Evolutionary conservation across 2,888 invertebrate genomes (phyloP), one percentile per base, ranked within the genome.

Genomic region (Stenodema calcarata): DNA sequence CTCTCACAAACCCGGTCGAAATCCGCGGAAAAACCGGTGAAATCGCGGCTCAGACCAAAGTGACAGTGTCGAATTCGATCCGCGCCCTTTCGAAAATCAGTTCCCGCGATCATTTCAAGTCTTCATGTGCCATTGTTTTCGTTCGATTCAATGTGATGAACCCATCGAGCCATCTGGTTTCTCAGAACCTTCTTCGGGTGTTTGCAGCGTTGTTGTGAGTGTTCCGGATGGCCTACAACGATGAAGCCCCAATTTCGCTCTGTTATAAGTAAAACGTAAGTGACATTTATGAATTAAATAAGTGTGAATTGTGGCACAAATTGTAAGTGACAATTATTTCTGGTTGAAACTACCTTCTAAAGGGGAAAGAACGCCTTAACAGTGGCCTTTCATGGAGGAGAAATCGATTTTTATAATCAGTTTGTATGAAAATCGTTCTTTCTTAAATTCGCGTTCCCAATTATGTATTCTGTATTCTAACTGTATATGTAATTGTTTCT

Each of bases 191-290:
- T n/a, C 73, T 62, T 82, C 42, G 62, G 27, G 69, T 23, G 23
- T 35, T 41, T 75, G 73, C 50, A 23, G 50, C 18, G 44, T 73
- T 84, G 84, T 84, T 84, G 35, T 84, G 84, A 84, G 84, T 44
- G 84, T 84, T 84, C 84, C 84, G 84, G 84, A 84, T 84, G 84
- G 84, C 42, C 73, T 47, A 73, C 28, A n/a, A 73, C 84, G 42
- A 84, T 84, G 84, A 84, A 73, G 23, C 41, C 84, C 84, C 73
- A 62, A 28, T 47, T 70, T 42, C 75, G 16, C 75, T 28, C 27
- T 3, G n/a, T 30, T 3, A 23, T 27, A 70, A 54, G 27, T 80
- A 50, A 80, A 80, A 27, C 80, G 80, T 80, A 80, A 80, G 80
- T 80, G 28, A 23, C 80, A 41, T 12, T 18, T 35, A 41, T 75